These are phyloP conservation scores for Clanis bilineata DNA, from an alignment of 2,888 invertebrate genomes.

Conservation along the genomic window DNA sequence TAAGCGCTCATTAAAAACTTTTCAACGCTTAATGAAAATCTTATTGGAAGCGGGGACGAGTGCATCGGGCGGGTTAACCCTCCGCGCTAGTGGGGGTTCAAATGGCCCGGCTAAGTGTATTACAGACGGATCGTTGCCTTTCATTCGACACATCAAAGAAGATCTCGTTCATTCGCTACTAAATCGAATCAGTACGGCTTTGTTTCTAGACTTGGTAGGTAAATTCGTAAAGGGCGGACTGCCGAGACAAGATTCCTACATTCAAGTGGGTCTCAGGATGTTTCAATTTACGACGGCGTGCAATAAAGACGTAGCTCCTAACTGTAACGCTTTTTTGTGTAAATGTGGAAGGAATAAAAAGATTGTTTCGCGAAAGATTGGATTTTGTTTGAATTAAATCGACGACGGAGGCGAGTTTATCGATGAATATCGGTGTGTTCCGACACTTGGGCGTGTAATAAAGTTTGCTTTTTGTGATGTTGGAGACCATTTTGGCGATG, in stretches of 20 bases:
- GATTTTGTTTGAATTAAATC: slow-evolving; percentile 7
- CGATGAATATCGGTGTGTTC: slow-evolving; percentile 2
- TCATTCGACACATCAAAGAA: slow-evolving; percentile 82
- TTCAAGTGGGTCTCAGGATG: slow-evolving; percentile 16
- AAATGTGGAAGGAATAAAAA: slow-evolving; percentile 6
- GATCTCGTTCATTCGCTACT: slow-evolving; percentile 70
- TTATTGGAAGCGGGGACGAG: slow-evolving; percentile 68
- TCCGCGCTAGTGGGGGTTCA: slow-evolving; percentile 48
- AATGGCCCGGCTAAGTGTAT: slow-evolving; percentile 80
- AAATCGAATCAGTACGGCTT: slow-evolving; percentile 78
- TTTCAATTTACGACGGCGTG: slow-evolving; percentile 5
- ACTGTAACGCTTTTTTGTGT: neutral
- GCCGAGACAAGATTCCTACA: slow-evolving; percentile 29
- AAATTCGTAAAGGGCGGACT: slow-evolving; percentile 51
- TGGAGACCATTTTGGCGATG: neutral
- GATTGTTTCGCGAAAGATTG: slow-evolving; percentile 2
- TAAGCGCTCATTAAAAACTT: slow-evolving; percentile 76
- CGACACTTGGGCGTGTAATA: neutral
- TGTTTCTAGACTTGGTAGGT: slow-evolving; percentile 69
- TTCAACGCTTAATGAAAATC: slow-evolving; percentile 80
- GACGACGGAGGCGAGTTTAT: slow-evolving; percentile 6
- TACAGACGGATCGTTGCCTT: slow-evolving; percentile 80
- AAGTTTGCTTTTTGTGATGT: neutral
- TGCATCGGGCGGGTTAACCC: slow-evolving; percentile 48
- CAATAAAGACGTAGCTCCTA: neutral